A percentile compares a stretch with the other conserved stretches of the same genome.
Conservation (phyloP, 2,888 invertebrate species). For the Myopa tessellatipennis region DNA sequence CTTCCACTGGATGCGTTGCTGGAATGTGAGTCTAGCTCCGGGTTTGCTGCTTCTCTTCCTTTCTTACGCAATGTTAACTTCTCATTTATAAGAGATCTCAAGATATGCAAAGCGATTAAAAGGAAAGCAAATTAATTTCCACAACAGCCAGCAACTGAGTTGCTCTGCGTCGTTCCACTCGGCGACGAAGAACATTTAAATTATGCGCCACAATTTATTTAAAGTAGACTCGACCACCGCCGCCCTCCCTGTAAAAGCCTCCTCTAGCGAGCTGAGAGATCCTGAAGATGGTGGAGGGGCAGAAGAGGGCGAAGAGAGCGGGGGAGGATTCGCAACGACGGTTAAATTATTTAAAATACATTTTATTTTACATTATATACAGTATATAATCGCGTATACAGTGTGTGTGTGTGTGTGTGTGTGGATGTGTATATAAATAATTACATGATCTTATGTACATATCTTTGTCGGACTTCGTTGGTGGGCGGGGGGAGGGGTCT, state of each 20-base stretch:
- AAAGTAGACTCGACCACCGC: background rate
- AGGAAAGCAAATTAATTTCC: slow-evolving; percentile 27
- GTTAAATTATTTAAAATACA: slow-evolving; percentile 42
- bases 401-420: slow-evolving; percentile 26
- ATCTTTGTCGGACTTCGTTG: no score
- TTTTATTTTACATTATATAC: slow-evolving; percentile 25
- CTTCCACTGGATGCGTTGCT: no score
- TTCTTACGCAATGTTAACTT: slow-evolving; percentile 6
- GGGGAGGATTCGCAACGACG: background rate
- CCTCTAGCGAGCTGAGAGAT: background rate
- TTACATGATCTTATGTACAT: no score
- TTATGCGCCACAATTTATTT: slow-evolving; percentile 30
- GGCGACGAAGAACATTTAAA: slow-evolving; percentile 22
- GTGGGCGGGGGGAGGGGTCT: slow-evolving; percentile 18
- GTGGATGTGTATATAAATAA: slow-evolving; percentile 22
- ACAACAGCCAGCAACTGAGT: slow-evolving; percentile 6
- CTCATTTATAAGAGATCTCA: background rate
- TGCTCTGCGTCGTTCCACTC: background rate
- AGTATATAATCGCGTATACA: slow-evolving; percentile 41
- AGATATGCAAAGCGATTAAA: slow-evolving; percentile 31
- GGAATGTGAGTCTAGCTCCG: no score
- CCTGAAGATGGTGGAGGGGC: no score
- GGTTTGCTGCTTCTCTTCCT: background rate
- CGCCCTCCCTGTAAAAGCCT: background rate
- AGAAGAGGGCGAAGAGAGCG: no score